A percentile compares a stretch with the other conserved stretches of the same genome.
Evolutionary conservation across 2,797 vertebrate species (phyloP).

Genomic region (Hapalemur alaotrensis): DNA sequence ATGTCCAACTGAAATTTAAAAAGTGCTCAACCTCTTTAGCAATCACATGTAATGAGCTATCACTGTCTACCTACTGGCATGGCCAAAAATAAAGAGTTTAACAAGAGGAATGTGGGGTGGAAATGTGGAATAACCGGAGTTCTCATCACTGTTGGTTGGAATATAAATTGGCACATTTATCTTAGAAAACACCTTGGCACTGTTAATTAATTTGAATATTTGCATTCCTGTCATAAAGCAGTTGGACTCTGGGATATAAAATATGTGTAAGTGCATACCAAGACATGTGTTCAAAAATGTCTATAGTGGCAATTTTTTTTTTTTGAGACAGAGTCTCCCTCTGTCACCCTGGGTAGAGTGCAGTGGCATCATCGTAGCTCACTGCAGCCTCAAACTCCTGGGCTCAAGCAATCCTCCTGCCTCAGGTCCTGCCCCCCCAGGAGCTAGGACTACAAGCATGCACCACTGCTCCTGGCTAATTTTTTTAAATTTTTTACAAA

Average conservation of each 20-base stretch:
- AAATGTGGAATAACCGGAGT: not conserved
- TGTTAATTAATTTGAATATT: not conserved
- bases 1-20: not conserved
- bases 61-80: not conserved
- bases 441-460: too few relatives aligned
- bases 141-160: not conserved
- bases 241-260: not conserved
- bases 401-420: too few relatives aligned
- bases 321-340: not conserved
- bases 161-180: not conserved
- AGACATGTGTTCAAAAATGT: not conserved
- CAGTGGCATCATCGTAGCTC: too few relatives aligned
- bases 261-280: not conserved
- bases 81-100: not conserved
- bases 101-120: not conserved
- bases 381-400: too few relatives aligned
- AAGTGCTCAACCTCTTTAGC: not conserved
- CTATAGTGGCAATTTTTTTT: not conserved
- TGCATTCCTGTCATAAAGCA: not conserved
- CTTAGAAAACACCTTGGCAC: not conserved
- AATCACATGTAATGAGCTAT: not conserved
- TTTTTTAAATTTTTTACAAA: too few relatives aligned
- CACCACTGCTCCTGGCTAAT: too few relatives aligned
- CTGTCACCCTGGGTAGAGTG: too few relatives aligned
- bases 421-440: too few relatives aligned